Evolutionary conservation across 2,888 invertebrate species (phyloP).

Genomic region (Nymphalis urticae): DNA sequence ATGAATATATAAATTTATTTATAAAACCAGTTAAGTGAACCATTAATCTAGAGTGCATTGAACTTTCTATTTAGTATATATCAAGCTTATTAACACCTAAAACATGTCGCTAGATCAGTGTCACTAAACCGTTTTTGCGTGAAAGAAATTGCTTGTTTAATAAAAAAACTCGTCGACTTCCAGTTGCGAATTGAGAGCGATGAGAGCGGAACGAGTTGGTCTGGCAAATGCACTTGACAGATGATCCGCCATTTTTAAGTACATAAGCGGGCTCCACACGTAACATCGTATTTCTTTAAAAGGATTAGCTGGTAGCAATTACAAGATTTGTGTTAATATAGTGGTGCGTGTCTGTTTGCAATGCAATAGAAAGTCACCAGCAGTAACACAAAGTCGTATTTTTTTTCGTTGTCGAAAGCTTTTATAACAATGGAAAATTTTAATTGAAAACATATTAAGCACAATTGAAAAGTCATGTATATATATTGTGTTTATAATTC

Average conservation of each 20-base stretch:
- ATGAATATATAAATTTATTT: not conserved
- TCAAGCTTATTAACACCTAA: constrained; percentile 27
- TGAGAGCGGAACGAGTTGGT: constrained; percentile 38
- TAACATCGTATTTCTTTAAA: constrained; percentile 8
- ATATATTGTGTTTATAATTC: too few relatives aligned
- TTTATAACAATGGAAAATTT: too few relatives aligned
- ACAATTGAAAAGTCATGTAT: too few relatives aligned
- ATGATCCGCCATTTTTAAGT: constrained; percentile 39
- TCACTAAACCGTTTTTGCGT: constrained; percentile 34
- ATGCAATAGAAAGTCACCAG: too few relatives aligned
- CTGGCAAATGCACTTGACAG: constrained; percentile 39
- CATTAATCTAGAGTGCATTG: constrained; percentile 20
- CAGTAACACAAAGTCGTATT: too few relatives aligned
- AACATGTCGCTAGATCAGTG: constrained; percentile 33
- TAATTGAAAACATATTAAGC: too few relatives aligned
- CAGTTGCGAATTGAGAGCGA: constrained; percentile 37
- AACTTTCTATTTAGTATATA: constrained; percentile 29
- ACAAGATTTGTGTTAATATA: not conserved
- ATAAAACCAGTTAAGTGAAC: too few relatives aligned
- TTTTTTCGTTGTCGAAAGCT: too few relatives aligned
- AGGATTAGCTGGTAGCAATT: constrained; percentile 2
- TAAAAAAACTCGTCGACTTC: constrained; percentile 35
- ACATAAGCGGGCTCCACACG: constrained; percentile 28
- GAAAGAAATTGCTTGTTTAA: constrained; percentile 35
- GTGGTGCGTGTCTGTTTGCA: not conserved